A percentile compares a stretch with the other conserved stretches of the same genome.
Conservation (phyloP, 1,140 invertebrate genomes). For the Gryllus bimaculatus region DNA sequence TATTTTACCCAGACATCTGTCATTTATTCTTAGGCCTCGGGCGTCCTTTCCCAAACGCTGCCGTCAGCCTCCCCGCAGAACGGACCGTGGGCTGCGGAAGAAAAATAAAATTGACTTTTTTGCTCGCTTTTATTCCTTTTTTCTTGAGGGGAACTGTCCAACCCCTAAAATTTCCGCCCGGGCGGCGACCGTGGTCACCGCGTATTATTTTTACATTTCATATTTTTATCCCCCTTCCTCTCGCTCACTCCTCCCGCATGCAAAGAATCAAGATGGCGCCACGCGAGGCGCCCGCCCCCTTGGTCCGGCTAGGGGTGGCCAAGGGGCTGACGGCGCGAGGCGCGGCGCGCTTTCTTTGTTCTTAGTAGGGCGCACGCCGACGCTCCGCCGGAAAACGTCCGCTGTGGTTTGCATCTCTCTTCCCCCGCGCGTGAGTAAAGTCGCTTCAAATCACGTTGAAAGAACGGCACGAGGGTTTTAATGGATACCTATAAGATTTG, state of each 20-base stretch:
- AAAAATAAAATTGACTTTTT: constrained; percentile 6
- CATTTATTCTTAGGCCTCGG: too few relatives aligned
- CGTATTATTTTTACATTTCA: constrained; percentile 6
- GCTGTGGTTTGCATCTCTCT: too few relatives aligned
- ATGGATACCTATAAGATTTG: too few relatives aligned
- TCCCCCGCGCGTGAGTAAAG: too few relatives aligned
- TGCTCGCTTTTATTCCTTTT: not conserved
- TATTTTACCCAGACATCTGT: too few relatives aligned
- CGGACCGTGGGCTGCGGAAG: not conserved
- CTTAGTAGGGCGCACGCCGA: too few relatives aligned
- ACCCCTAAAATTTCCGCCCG: not conserved
- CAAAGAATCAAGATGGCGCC: not conserved
- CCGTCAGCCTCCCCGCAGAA: not conserved
- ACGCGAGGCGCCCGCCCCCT: too few relatives aligned
- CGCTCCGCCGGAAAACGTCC: too few relatives aligned
- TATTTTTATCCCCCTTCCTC: not conserved
- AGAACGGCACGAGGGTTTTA: too few relatives aligned
- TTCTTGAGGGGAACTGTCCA: not conserved
- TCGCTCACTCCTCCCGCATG: not conserved
- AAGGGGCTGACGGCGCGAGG: not conserved
- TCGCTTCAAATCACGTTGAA: too few relatives aligned
- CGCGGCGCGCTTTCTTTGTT: too few relatives aligned
- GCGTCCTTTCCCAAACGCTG: not conserved
- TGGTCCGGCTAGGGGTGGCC: constrained; percentile 1
- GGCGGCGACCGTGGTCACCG: not conserved